Percentiles rank a stretch among this genome's conserved stretches.
Evolutionary conservation across 2,888 invertebrate genomes (phyloP).

Genomic region (Limnephilus lunatus): DNA sequence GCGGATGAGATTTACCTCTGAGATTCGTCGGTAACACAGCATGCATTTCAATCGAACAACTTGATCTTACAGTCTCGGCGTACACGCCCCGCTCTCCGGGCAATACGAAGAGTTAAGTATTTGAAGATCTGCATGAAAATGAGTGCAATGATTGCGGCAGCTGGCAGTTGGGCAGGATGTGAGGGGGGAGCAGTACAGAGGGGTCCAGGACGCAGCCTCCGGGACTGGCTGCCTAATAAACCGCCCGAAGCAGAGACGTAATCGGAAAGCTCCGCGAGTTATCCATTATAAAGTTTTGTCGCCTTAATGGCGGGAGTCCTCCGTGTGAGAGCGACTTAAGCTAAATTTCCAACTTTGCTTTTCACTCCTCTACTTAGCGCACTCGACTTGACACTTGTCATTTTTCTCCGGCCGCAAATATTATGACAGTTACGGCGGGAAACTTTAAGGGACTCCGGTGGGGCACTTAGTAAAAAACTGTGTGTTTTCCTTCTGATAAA

Average conservation of each 20-base stretch:
- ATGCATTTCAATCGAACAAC: conserved; percentile 49
- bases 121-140: not conserved
- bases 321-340: conserved; percentile 57
- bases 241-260: conserved; percentile 50
- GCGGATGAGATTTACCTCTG: conserved; percentile 5
- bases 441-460: conserved; percentile 31
- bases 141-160: conserved; percentile 11
- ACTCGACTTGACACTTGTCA: conserved; percentile 52
- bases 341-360: conserved; percentile 59
- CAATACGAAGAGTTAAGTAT: not conserved
- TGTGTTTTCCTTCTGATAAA: conserved; percentile 47
- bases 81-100: not conserved
- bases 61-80: conserved; percentile 22
- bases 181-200: conserved; percentile 5
- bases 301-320: conserved; percentile 60
- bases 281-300: conserved; percentile 64
- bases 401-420: conserved; percentile 53
- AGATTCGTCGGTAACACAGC: conserved; percentile 32
- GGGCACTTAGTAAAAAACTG: conserved; percentile 43
- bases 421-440: conserved; percentile 46
- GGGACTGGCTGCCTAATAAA: conserved; percentile 46
- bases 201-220: not conserved
- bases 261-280: conserved; percentile 61
- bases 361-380: conserved; percentile 47
- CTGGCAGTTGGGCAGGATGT: conserved; percentile 1